Evolutionary conservation across 2,797 vertebrate species (phyloP).

Genomic region (Mormyrus proboscirostris): DNA sequence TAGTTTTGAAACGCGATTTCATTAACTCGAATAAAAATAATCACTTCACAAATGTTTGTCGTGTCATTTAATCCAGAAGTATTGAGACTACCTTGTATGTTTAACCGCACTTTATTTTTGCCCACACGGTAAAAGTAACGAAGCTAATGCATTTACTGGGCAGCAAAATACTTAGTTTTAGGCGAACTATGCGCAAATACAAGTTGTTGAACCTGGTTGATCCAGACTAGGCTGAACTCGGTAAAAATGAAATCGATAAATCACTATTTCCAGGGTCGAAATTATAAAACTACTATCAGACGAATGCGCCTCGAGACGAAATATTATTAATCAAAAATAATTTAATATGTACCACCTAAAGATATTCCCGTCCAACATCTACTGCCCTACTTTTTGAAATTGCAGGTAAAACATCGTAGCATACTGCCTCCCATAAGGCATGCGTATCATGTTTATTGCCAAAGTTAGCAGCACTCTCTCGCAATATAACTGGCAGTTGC

Average conservation of each 20-base stretch:
- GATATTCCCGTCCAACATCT: not conserved
- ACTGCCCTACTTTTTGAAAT: constrained; percentile 13
- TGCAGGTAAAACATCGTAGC: constrained; percentile 20
- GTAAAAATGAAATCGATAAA: not conserved
- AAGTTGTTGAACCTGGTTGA: not conserved
- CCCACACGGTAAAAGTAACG: not conserved
- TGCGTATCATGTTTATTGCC: not conserved
- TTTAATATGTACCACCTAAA: not conserved
- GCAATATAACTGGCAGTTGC: not conserved
- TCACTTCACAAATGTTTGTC: not conserved
- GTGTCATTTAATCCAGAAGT: not conserved
- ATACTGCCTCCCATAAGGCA: not conserved
- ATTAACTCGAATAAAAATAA: not conserved
- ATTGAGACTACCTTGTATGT: not conserved
- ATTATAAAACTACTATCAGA: not conserved
- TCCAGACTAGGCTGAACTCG: not conserved
- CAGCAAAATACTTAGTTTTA: not conserved
- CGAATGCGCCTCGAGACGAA: not conserved
- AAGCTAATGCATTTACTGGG: not conserved
- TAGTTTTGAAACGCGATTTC: not conserved
- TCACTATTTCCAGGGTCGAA: not conserved
- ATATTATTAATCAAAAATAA: not conserved
- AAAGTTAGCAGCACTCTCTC: not conserved
- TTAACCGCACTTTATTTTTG: not conserved
- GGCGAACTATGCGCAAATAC: not conserved